A percentile compares a stretch with the other conserved stretches of the same genome.
phyloP scores from a whole-genome alignment of 2,797 vertebrate species.

The Argyrosomus regius region DNA sequence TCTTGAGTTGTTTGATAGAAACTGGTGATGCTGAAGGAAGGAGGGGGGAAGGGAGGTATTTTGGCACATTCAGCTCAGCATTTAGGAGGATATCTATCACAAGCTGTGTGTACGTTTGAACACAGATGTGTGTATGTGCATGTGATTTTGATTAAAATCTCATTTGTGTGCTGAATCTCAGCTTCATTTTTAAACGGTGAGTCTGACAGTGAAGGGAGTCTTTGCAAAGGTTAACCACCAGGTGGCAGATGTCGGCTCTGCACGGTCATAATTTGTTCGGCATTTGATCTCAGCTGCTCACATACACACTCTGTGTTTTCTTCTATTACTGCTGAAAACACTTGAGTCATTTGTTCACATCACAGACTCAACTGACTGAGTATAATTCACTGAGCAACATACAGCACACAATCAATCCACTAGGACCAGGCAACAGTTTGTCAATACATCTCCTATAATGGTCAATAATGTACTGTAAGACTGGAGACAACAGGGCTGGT shows the following conservation, averaged over 20 bases:
- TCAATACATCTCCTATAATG: conserved; percentile 31
- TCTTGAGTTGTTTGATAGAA: conserved; percentile 59
- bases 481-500: conserved; percentile 1
- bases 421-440: conserved; percentile 6
- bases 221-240: conserved; percentile 66
- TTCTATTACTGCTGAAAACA: conserved; percentile 21
- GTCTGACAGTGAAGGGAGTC: conserved; percentile 20
- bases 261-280: conserved; percentile 30
- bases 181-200: conserved; percentile 36
- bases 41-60: conserved; percentile 36
- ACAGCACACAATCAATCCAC: conserved; percentile 29
- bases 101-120: conserved; percentile 8
- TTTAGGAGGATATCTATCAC: conserved; percentile 6
- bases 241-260: conserved; percentile 67
- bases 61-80: conserved; percentile 44
- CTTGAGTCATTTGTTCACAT: conserved; percentile 23
- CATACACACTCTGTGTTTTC: conserved; percentile 17
- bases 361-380: conserved; percentile 12
- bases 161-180: conserved; percentile 42
- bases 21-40: conserved; percentile 34
- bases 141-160: conserved; percentile 21
- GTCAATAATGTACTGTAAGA: conserved; percentile 8
- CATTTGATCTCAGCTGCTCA: conserved; percentile 46
- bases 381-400: conserved; percentile 33
- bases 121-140: conserved; percentile 12